Evolutionary conservation across 2,113 vertebrate species (phyloP).

Genomic region (Phalacrocorax pelagicus): DNA sequence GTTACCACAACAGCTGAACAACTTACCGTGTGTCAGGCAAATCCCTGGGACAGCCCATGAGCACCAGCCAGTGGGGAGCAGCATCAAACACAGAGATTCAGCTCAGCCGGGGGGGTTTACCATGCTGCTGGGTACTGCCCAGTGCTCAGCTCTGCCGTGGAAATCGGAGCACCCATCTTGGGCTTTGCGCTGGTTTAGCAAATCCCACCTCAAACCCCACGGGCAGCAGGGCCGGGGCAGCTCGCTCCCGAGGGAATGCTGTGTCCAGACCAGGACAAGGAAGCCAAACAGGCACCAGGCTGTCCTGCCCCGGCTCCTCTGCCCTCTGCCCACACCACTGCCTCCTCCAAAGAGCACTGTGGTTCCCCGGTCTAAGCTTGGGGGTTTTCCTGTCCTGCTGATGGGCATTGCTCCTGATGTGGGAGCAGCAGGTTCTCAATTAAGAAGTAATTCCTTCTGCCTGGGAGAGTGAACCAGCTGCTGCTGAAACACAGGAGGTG

Average conservation of each 20-base stretch:
- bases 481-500: background rate
- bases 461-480: background rate
- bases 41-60: background rate
- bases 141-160: background rate
- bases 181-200: background rate
- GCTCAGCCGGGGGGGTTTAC: background rate
- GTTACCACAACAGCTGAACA: background rate
- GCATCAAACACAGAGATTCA: background rate
- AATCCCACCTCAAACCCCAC: background rate
- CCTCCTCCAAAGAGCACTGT: background rate
- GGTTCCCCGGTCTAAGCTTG: background rate
- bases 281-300: background rate
- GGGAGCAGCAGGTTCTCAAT: background rate
- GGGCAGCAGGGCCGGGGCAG: background rate
- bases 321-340: background rate
- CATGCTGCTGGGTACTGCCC: rapidly evolving
- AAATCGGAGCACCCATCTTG: background rate
- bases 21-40: background rate
- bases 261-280: background rate
- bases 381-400: background rate
- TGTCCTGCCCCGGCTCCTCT: background rate
- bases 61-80: background rate
- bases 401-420: background rate
- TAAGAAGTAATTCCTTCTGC: background rate
- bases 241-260: background rate